phyloP scores from a whole-genome alignment of 2,797 vertebrate genomes.

The Rhinella marina region DNA sequence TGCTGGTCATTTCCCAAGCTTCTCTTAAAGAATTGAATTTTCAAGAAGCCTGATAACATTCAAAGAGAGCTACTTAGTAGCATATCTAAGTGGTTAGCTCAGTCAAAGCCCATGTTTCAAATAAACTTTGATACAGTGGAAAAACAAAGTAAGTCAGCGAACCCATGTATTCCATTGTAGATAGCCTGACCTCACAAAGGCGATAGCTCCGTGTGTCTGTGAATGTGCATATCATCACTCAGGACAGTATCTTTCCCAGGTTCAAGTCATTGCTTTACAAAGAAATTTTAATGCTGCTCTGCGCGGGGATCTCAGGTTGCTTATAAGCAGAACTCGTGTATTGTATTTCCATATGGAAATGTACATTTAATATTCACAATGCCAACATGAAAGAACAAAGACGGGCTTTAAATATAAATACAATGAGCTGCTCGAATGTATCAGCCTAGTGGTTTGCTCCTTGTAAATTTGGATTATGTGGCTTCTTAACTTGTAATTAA shows the following conservation, averaged over 20 bases:
- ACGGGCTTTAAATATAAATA: not conserved
- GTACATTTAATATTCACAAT: constrained; percentile 11
- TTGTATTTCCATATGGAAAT: constrained; percentile 28
- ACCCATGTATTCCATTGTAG: constrained; percentile 62
- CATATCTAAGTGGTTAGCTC: constrained; percentile 46
- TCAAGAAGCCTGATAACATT: constrained; percentile 63
- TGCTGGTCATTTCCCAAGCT: constrained; percentile 23
- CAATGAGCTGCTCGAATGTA: not conserved
- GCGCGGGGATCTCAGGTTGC: constrained; percentile 60
- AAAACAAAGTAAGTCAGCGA: constrained; percentile 64
- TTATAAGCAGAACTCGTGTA: not conserved
- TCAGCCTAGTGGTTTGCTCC: not conserved
- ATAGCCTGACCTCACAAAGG: constrained; percentile 63
- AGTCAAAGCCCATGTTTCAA: constrained; percentile 55
- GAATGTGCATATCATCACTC: constrained; percentile 68
- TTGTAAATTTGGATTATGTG: constrained; percentile 17
- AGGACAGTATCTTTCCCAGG: constrained; percentile 62
- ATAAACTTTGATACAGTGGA: constrained; percentile 62
- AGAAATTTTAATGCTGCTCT: constrained; percentile 54
- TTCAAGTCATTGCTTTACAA: constrained; percentile 64
- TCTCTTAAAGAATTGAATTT: constrained; percentile 51
- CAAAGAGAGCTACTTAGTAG: constrained; percentile 60
- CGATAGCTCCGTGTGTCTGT: constrained; percentile 65
- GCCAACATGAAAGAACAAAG: not conserved
- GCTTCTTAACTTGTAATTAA: not conserved